Base-by-base conservation (phyloP, 2,888 invertebrate species). In the Arrhopalites spinosus region DNA sequence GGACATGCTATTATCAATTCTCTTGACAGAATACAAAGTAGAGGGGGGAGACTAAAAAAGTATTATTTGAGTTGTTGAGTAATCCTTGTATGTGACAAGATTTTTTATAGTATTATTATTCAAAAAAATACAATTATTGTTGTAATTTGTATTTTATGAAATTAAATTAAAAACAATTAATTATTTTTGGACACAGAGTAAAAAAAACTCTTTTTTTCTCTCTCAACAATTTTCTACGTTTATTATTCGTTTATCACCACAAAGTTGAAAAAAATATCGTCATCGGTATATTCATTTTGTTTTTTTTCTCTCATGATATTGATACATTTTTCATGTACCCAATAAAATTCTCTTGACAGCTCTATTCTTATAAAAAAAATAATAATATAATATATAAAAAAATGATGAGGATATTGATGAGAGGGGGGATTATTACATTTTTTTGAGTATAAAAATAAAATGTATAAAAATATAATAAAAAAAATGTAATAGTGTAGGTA, bases 151-250 rank as follows among this genome's bases (percentile, higher is more conserved):
- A n/a, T n/a, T n/a, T n/a, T n/a, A n/a, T n/a, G n/a, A n/a, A n/a
- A n/a, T n/a, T n/a, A n/a, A n/a, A n/a, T n/a, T n/a, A n/a, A n/a
- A n/a, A n/a, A n/a, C n/a, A n/a, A n/a, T n/a, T n/a, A n/a, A n/a
- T n/a, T n/a, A n/a, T n/a, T 59, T 15, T 23, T 59, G 59, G 27
- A 59, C 59, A 27, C 27, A 59, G 59, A 7, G 25, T 27, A 27
- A 20, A 23, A 27, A 3, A 36, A 3, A 7, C 36, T 36, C 20
- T 25, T 2, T 25, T 11, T 69, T 53, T 29, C 72, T 72, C 70
- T 27, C 11, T 59, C 43, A 74, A 74, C 69, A 67, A 59, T 59
- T 68, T 68, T 74, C 74, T n/a, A 74, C 61, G 59, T 74, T 74
- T 74, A 74, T 74, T 74, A 68, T 74, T 59, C 59, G 36, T 36